These are phyloP conservation scores for Phoxinus phoxinus DNA, from an alignment of 2,113 vertebrate genomes.

Conservation along the genomic window DNA sequence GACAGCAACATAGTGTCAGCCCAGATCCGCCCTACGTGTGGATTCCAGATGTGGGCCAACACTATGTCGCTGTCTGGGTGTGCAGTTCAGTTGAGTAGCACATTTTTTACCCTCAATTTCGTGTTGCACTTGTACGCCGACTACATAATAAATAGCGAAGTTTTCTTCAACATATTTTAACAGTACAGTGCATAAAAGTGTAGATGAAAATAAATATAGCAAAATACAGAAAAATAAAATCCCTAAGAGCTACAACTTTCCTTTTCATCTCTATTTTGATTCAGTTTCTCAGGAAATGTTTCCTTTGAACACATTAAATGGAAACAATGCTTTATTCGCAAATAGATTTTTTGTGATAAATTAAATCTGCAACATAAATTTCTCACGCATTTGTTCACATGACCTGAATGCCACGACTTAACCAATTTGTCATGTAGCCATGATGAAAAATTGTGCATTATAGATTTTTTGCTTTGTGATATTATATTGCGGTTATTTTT, in stretches of 20 bases:
- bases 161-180: background rate
- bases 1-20: no score
- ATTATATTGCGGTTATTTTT: no score
- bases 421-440: no score
- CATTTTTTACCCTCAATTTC: background rate
- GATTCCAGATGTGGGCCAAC: no score
- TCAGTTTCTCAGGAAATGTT: background rate
- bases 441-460: background rate
- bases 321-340: background rate
- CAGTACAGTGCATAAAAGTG: background rate
- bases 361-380: no score
- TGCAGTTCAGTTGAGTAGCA: background rate
- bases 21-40: no score
- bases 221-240: background rate
- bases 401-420: background rate
- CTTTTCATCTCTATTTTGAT: background rate
- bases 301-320: background rate
- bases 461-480: no score
- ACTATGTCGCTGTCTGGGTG: no score
- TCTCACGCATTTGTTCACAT: background rate
- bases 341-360: background rate
- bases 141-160: background rate
- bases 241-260: background rate
- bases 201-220: background rate
- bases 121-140: background rate